A percentile compares a stretch with the other conserved stretches of the same genome.
Evolutionary conservation across 2,888 invertebrate species (phyloP).

Genomic region (Ptilodon capucinus): DNA sequence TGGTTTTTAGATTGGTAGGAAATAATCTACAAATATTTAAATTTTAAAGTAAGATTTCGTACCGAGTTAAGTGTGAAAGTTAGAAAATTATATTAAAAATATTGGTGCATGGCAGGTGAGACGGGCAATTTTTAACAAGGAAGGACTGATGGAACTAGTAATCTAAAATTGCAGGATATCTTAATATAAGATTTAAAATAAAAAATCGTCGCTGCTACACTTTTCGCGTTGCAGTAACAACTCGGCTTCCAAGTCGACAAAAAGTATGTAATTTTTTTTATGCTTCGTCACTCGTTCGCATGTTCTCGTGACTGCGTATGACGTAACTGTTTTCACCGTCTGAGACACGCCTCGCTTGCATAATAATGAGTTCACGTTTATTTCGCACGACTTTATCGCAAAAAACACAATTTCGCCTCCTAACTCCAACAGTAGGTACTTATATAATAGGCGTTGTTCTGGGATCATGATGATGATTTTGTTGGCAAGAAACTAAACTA

Average conservation of each 20-base stretch:
- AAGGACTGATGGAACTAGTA: no score
- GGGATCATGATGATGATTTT: no score
- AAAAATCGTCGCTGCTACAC: no score
- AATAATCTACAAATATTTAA: not conserved
- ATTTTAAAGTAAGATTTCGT: not conserved
- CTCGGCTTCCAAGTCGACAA: slow-evolving; percentile 10
- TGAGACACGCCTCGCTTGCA: slow-evolving; percentile 44
- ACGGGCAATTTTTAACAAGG: no score
- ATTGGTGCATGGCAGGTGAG: no score
- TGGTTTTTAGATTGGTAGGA: not conserved
- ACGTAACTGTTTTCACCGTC: slow-evolving; percentile 54
- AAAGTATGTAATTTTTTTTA: slow-evolving; percentile 27
- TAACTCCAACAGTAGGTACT: slow-evolving; percentile 29
- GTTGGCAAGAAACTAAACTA: no score
- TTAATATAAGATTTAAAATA: no score
- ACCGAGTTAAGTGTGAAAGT: no score
- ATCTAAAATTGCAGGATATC: no score
- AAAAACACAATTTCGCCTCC: slow-evolving; percentile 28
- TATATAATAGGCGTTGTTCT: slow-evolving; percentile 31
- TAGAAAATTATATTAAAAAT: no score
- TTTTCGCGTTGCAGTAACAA: not conserved
- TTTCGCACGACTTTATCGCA: slow-evolving; percentile 47
- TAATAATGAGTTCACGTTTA: slow-evolving; percentile 50
- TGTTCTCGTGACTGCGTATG: slow-evolving; percentile 46
- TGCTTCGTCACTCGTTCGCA: slow-evolving; percentile 32